phyloP scores from a whole-genome alignment of 2,113 vertebrate species.

The Jacana jacana region DNA sequence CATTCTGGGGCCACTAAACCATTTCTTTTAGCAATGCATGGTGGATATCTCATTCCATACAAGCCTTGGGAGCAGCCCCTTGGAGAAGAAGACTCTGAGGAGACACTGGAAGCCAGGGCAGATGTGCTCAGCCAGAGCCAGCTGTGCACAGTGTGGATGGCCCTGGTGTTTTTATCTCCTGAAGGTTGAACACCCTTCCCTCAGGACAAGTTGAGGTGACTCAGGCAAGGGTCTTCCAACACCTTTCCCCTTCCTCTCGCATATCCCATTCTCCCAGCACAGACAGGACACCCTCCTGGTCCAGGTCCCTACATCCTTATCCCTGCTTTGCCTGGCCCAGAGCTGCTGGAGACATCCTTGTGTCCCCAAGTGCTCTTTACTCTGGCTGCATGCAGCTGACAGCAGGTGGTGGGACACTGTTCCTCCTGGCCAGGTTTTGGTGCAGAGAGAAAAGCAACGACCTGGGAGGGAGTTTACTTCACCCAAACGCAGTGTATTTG shows the following conservation, averaged over 20 bases:
- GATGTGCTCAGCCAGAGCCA: not conserved
- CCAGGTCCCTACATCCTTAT: not conserved
- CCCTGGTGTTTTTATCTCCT: not conserved
- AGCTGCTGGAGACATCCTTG: not conserved
- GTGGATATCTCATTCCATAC: not conserved
- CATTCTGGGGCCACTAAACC: not conserved
- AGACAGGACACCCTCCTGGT: not conserved
- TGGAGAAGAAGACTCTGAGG: not conserved
- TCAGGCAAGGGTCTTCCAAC: not conserved
- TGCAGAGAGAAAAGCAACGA: not conserved
- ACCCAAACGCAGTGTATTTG: not conserved
- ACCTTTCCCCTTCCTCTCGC: accelerated
- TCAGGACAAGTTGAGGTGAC: not conserved
- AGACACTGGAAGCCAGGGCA: not conserved
- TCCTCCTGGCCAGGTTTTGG: not conserved
- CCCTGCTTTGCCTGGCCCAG: not conserved
- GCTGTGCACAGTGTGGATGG: not conserved
- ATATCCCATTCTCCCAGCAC: not conserved
- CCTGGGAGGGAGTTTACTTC: not conserved
- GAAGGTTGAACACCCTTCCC: not conserved
- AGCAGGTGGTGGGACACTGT: not conserved
- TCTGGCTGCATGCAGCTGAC: not conserved
- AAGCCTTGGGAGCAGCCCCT: not conserved
- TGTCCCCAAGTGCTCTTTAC: not conserved
- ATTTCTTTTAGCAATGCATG: not conserved